These are phyloP conservation scores for Chlamydotis undulata DNA, from an alignment of 2,113 vertebrate genomes.

Conservation along the genomic window DNA sequence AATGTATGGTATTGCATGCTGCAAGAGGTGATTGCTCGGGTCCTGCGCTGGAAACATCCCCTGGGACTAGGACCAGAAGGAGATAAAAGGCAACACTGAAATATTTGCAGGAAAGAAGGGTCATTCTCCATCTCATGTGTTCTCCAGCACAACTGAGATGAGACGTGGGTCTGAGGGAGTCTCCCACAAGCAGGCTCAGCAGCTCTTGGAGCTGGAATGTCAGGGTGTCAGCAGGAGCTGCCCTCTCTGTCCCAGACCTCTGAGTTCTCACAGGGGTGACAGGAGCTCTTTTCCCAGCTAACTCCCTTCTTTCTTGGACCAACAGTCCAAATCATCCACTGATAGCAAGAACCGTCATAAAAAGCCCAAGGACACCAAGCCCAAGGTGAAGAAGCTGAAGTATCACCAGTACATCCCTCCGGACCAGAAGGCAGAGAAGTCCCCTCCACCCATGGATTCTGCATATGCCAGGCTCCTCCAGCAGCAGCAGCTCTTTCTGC, in stretches of 20 bases:
- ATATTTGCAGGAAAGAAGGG: background rate
- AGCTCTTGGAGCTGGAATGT: background rate
- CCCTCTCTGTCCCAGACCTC: background rate
- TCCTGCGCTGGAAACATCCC: background rate
- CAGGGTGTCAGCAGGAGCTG: background rate
- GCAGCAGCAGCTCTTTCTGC: slow-evolving; percentile 97
- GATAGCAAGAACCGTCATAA: slow-evolving; percentile 93
- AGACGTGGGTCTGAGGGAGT: accelerated
- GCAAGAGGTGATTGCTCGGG: background rate
- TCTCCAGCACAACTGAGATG: background rate
- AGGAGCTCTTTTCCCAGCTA: background rate
- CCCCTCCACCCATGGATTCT: slow-evolving; percentile 96
- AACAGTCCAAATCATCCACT: slow-evolving; percentile 86
- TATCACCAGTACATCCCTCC: slow-evolving; percentile 99
- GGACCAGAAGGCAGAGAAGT: slow-evolving; percentile 96
- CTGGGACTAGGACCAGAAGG: background rate
- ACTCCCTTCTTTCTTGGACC: background rate
- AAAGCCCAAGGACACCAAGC: slow-evolving; percentile 97
- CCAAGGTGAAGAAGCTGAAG: slow-evolving; percentile 99
- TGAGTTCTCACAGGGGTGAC: background rate
- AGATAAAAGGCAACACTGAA: background rate
- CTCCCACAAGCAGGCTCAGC: background rate
- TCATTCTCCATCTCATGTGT: background rate
- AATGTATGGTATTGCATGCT: background rate
- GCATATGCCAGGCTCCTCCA: slow-evolving; percentile 95